Base-by-base conservation (phyloP, 2,888 invertebrate species). In the Agrenia bidenticulata region DNA sequence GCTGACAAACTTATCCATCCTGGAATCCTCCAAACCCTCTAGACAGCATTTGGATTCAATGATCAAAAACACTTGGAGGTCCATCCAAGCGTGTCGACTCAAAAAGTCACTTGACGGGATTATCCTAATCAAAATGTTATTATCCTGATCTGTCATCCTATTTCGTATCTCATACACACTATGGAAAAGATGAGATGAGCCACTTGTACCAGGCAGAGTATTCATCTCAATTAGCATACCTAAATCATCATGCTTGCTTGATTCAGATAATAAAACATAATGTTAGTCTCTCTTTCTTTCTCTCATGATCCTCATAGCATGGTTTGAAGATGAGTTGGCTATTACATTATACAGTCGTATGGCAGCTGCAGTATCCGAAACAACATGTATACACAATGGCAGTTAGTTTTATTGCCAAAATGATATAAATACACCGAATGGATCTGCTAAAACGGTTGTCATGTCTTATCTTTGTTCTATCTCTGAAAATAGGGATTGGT, bases 81-180 rank as follows among this genome's bases (percentile, higher is more conserved):
- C 51, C 51, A 23, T 24, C 24, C 51, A 51, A 23, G 56, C 65
- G 65, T 65, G 65, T 51, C 56, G 39, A 39, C n/a, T 45, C 61
- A 51, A 65, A 65, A 61, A 65, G 65, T 37, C 65, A 56, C 65
- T 65, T 61, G 39, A 45, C 15, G 45, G 45, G 45, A 45, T 45
- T 45, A 45, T 15, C 4, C 45, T 45, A 45, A 45, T 45, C 45
- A 45, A 45, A 45, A 45, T 45, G 15, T 45, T 45, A 45, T 45
- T 45, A 45, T 45, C 45, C 45, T 45, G 45, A 45, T 45, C 45
- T 45, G n/a, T 11, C 19, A 45, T 45, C 45, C 2, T 15, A n/a
- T n/a, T n/a, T n/a, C n/a, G n/a, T 39, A 15, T 11, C 39, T 11
- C 39, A 39, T 39, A 15, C 7, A 39, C 39, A 7, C 39, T 39